Evolutionary conservation across 1,140 invertebrate genomes (phyloP), one percentile per base, ranked within the genome.

Genomic region (Choristoneura fumiferana): DNA sequence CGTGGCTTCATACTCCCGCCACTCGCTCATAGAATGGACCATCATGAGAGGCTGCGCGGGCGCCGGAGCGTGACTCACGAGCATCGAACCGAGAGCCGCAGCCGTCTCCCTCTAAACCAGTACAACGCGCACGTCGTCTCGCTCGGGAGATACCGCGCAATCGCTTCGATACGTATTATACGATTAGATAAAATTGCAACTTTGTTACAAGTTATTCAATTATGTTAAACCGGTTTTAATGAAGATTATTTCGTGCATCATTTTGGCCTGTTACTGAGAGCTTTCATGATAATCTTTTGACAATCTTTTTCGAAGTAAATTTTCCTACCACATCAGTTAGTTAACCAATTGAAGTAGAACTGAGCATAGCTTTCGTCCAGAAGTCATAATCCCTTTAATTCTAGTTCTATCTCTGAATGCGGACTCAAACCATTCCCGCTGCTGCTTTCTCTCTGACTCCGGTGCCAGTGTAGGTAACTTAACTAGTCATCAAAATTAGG

Each of bases 1-100:
- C n/a, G n/a, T n/a, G n/a, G n/a, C n/a, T 29, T 29, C 2, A 6
- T 3, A 3, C 22, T 29, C 43, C 57, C 63, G 69, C 65, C 60
- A 52, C 39, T 57, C 64, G 59, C 57, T 61, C 40, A 63, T 62
- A 62, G 62, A 54, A 64, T 36, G 52, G 56, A 58, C 43, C 43
- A 63, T 63, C 65, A 67, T 60, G 18, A 67, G 69, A 73, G 69
- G 63, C 65, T 63, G 68, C 70, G 70, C 62, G 43, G 53, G 62
- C 70, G 73, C 65, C 73, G 66, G 60, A 65, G 69, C 75, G 77
- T 85, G 82, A 83, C 73, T 85, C 82, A 83, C 68, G 66, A 70
- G 54, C 71, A 67, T 65, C 69, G 70, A 76, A 71, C 68, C 71
- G 65, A 71, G 65, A 68, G 63, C 62, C 57, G 17, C 57, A 37